These are phyloP conservation scores for Leucopternis melanops DNA, from an alignment of 2,113 vertebrate species.

Conservation along the genomic window DNA sequence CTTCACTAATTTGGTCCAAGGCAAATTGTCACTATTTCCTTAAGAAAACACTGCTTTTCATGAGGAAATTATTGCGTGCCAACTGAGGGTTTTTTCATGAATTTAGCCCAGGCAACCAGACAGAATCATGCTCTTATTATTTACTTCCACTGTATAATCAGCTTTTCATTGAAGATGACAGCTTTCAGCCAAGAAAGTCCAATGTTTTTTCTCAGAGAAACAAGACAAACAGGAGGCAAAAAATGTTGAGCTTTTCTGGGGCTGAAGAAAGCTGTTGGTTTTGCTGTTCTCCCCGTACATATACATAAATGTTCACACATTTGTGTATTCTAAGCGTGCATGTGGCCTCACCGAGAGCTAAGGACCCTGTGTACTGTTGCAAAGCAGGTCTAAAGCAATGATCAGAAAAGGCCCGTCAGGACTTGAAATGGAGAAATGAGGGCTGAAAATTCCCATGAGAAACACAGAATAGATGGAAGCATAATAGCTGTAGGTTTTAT, in stretches of 20 bases:
- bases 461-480: background rate
- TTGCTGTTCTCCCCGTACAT: background rate
- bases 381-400: background rate
- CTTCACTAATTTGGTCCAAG: constrained; percentile 1
- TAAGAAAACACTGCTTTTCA: constrained; percentile 21
- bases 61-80: constrained; percentile 12
- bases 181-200: constrained; percentile 31
- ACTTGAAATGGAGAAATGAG: background rate
- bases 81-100: background rate
- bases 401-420: background rate
- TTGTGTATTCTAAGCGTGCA: background rate
- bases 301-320: background rate
- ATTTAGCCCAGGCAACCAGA: constrained; percentile 33
- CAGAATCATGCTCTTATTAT: constrained; percentile 40
- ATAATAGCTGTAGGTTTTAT: background rate
- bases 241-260: background rate
- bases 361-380: background rate
- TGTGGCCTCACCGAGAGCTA: background rate
- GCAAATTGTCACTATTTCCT: constrained; percentile 26
- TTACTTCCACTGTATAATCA: constrained; percentile 44
- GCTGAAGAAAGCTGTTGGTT: background rate
- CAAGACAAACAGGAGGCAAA: background rate
- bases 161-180: constrained; percentile 52
- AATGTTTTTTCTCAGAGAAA: background rate
- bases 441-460: background rate